Evolutionary conservation across 2,113 vertebrate species (phyloP).

Genomic region (Orycteropus afer): DNA sequence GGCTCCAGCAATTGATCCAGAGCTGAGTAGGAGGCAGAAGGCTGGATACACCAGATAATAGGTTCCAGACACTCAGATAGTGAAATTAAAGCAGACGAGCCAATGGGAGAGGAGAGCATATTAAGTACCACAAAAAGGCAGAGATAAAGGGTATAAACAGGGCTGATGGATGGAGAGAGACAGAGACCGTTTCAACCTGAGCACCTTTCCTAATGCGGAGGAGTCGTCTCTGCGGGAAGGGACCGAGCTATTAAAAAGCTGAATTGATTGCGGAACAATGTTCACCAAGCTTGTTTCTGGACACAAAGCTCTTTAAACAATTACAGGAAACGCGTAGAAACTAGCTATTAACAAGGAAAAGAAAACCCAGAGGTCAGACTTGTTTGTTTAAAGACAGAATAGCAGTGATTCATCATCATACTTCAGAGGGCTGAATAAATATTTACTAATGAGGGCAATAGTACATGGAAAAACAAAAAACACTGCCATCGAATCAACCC

Average conservation of each 20-base stretch:
- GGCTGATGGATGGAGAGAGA: conserved; percentile 5
- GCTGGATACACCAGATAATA: background rate
- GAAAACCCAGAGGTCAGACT: conserved; percentile 62
- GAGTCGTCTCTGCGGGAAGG: background rate
- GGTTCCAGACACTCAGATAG: background rate
- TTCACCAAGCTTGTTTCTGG: background rate
- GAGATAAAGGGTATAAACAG: background rate
- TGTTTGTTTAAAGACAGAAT: conserved; percentile 66
- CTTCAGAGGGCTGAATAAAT: conserved; percentile 53
- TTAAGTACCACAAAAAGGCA: background rate
- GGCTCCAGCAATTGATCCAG: background rate
- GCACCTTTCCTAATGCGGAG: background rate
- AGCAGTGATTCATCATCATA: conserved; percentile 65
- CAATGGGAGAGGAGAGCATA: background rate
- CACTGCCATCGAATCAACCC: too few relatives aligned
- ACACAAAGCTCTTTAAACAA: conserved; percentile 68
- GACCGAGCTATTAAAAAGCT: conserved; percentile 23
- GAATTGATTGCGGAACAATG: conserved; percentile 52
- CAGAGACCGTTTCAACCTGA: background rate
- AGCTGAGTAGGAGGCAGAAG: background rate
- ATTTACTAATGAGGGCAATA: conserved; percentile 7
- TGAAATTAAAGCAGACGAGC: background rate
- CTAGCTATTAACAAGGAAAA: conserved; percentile 61
- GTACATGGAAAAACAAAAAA: accelerated
- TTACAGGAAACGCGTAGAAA: conserved; percentile 43